These are phyloP conservation scores for Poecilia picta DNA, from an alignment of 2,797 vertebrate species.

Conservation along the genomic window DNA sequence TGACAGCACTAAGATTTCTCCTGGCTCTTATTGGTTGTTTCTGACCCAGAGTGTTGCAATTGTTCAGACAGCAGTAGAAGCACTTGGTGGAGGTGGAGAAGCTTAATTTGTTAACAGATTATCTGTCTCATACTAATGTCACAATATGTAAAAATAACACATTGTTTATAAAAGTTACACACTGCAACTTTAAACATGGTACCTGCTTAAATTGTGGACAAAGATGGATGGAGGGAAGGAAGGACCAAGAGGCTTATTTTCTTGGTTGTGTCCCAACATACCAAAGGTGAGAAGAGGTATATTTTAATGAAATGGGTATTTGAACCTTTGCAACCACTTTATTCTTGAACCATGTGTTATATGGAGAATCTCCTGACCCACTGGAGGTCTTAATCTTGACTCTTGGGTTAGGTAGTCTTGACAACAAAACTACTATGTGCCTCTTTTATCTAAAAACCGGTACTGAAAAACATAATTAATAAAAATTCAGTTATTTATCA, in stretches of 20 bases:
- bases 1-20: too few relatives aligned
- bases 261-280: background rate
- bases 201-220: background rate
- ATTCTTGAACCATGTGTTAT: background rate
- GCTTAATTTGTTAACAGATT: too few relatives aligned
- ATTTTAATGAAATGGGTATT: background rate
- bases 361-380: background rate
- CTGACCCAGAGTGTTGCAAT: too few relatives aligned
- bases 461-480: background rate
- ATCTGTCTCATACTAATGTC: too few relatives aligned
- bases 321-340: background rate
- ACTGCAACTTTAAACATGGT: too few relatives aligned
- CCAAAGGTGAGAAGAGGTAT: background rate
- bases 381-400: background rate
- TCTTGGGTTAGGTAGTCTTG: background rate
- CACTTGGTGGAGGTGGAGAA: too few relatives aligned
- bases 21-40: too few relatives aligned
- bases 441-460: background rate
- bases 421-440: background rate
- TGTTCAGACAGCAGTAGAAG: too few relatives aligned
- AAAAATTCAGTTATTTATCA: background rate
- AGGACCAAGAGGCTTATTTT: too few relatives aligned
- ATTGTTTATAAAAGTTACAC: background rate
- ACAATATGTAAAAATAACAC: too few relatives aligned
- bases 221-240: too few relatives aligned